Percentiles rank a stretch among this genome's conserved stretches.
Conservation (phyloP, 30 jellyfish, hydroid and myxozoan species). For the Pseudorhiza aurosa region DNA sequence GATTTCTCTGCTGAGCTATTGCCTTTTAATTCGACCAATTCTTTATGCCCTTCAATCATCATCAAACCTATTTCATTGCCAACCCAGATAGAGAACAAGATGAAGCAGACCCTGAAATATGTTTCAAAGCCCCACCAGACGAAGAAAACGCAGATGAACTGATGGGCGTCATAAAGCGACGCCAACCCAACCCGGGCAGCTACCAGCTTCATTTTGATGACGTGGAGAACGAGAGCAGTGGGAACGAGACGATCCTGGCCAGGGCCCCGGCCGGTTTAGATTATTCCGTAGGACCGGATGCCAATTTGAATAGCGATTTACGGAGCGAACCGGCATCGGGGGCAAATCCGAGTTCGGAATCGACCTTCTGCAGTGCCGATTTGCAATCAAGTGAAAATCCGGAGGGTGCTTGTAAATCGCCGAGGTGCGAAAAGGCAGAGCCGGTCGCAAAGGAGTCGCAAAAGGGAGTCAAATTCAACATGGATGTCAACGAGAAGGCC, state of each 20-base stretch:
- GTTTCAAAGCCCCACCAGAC: slow-evolving; percentile 8
- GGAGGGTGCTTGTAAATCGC: neutral
- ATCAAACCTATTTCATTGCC: too few relatives aligned
- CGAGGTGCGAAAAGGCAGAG: neutral
- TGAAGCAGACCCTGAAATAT: slow-evolving; percentile 26
- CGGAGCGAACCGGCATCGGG: neutral
- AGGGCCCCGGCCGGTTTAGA: neutral
- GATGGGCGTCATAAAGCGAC: slow-evolving; percentile 5
- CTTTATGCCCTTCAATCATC: too few relatives aligned
- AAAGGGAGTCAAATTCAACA: slow-evolving; percentile 44
- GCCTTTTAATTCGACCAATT: too few relatives aligned
- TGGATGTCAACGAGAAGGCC: slow-evolving; percentile 8
- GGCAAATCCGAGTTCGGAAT: neutral
- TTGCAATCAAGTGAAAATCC: neutral
- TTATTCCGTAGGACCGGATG: neutral
- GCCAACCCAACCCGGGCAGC: slow-evolving; percentile 24
- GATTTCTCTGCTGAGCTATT: too few relatives aligned
- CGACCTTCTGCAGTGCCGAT: neutral
- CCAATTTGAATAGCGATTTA: neutral
- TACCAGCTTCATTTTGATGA: slow-evolving; percentile 62
- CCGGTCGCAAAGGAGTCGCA: neutral
- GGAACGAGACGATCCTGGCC: slow-evolving; percentile 33
- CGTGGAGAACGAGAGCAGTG: slow-evolving; percentile 8
- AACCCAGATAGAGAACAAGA: neutral
- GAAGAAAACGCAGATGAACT: slow-evolving; percentile 1